Base-by-base conservation (phyloP, 2,888 invertebrate genomes). In the Leucophora obtusa region DNA sequence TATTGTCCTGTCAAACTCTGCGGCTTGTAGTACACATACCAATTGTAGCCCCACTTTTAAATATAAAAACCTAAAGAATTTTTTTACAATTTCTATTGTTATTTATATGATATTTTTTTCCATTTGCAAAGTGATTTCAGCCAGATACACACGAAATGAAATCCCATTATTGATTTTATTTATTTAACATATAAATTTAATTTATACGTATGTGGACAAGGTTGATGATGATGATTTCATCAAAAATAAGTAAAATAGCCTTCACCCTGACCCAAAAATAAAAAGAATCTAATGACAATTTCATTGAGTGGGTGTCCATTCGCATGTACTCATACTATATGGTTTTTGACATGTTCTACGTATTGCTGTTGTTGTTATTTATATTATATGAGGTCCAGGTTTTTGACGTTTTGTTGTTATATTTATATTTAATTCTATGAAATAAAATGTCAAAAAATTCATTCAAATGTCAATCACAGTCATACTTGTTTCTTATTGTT, bases 381-480 rank as follows among this genome's bases (percentile, higher is more conserved):
- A n/a, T 65, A 56, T 43, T 28, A 33, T 9, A 70, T 43, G 68
- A 53, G 47, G 18, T 69, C 21, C 58, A 56, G 58, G 53, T 77
- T 59, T 68, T 51, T n/a, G 51, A 76, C 10, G 56, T 76, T 65
- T 73, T 51, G 56, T 78, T 73, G 56, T 58, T 65, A 35, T 68
- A 54, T 60, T 38, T 68, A 43, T 80, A 58, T 73, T 73, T 70
- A 70, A 76, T 81, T 81, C 72, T 76, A 65, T 73, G 77, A 76
- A 69, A 77, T 69, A 70, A 80, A 83, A 79, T 86, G 84, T 84
- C 83, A 85, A 82, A 85, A 83, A 86, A 85, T 85, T 85, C 85
- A 86, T 86, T 86, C 83, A 84, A 82, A 83, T 83, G 86, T 85
- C 85, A 86, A 85, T 84, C 84, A 84, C 76, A 80, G 77, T 77